A percentile compares a stretch with the other conserved stretches of the same genome.
Evolutionary conservation across 2,888 invertebrate genomes (phyloP).

Genomic region (Villa cingulata): DNA sequence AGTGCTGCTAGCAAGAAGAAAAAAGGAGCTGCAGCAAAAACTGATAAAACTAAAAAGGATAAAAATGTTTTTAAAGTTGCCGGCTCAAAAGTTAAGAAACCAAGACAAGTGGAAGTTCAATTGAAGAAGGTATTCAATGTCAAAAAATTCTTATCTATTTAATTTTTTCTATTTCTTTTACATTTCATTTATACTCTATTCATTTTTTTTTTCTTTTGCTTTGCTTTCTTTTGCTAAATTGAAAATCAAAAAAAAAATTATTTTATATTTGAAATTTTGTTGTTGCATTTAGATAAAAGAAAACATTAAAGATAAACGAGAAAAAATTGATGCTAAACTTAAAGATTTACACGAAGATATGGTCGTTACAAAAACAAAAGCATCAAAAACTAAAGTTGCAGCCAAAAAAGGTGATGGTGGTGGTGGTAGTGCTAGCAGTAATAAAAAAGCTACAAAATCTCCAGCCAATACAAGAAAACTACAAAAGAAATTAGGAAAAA

Average conservation of each 20-base stretch:
- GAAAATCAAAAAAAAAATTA: no score
- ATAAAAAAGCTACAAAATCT: slow-evolving; percentile 25
- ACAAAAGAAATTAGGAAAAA: slow-evolving; percentile 24
- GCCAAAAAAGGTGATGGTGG: neutral
- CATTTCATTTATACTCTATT: no score
- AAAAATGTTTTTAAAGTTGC: slow-evolving; percentile 33
- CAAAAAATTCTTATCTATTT: no score
- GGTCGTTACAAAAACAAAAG: slow-evolving; percentile 25
- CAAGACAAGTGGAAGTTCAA: slow-evolving; percentile 33
- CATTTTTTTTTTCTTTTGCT: no score
- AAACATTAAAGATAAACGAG: slow-evolving; percentile 28
- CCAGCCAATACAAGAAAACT: slow-evolving; percentile 27
- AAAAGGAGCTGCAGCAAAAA: slow-evolving; percentile 8
- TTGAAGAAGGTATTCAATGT: slow-evolving; percentile 27
- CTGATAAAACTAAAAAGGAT: slow-evolving; percentile 26
- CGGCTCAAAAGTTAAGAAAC: slow-evolving; percentile 25
- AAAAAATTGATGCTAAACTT: slow-evolving; percentile 29
- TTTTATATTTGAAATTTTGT: no score
- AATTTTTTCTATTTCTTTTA: no score
- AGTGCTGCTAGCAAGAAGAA: slow-evolving; percentile 9
- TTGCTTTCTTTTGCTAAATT: no score
- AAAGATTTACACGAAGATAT: slow-evolving; percentile 32
- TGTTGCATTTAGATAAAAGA: slow-evolving; percentile 27
- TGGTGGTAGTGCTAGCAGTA: neutral
- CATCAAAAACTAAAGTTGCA: neutral